phyloP scores from a whole-genome alignment of 2,888 invertebrate genomes.

The Leptothorax acervorum region DNA sequence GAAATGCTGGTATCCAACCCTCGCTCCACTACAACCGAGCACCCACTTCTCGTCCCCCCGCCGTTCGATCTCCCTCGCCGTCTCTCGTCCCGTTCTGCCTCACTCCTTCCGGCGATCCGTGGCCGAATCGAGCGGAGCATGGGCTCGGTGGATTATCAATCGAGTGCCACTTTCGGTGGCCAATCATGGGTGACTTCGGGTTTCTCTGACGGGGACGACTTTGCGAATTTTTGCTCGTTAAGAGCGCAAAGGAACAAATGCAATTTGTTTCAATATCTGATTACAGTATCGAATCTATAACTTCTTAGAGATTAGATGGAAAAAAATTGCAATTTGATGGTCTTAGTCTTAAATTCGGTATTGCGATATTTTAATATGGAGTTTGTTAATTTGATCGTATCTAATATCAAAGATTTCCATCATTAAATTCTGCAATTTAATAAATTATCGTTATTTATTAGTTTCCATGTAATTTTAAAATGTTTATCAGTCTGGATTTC shows the following conservation, averaged over 20 bases:
- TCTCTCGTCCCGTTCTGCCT: constrained; percentile 33
- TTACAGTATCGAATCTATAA: background rate
- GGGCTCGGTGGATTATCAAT: constrained; percentile 74
- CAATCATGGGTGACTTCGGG: constrained; percentile 70
- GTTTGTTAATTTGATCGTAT: background rate
- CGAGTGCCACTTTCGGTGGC: constrained; percentile 73
- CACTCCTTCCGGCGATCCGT: constrained; percentile 61
- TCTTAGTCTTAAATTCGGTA: background rate
- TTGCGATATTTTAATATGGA: background rate
- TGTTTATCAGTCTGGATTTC: background rate
- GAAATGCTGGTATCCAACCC: constrained; percentile 37
- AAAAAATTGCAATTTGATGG: background rate
- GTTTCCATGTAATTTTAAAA: background rate
- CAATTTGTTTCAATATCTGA: background rate
- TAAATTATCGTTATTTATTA: background rate
- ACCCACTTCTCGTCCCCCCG: constrained; percentile 37
- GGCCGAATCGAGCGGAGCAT: constrained; percentile 68
- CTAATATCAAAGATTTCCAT: background rate
- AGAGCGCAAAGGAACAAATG: background rate
- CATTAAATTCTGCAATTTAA: background rate
- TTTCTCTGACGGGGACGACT: constrained; percentile 47
- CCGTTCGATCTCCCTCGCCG: constrained; percentile 36
- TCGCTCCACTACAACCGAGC: constrained; percentile 36
- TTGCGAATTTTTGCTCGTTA: constrained; percentile 39
- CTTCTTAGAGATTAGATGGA: background rate